Conservation (phyloP, 2,113 vertebrate species). For the Phylloscopus whistleri region DNA sequence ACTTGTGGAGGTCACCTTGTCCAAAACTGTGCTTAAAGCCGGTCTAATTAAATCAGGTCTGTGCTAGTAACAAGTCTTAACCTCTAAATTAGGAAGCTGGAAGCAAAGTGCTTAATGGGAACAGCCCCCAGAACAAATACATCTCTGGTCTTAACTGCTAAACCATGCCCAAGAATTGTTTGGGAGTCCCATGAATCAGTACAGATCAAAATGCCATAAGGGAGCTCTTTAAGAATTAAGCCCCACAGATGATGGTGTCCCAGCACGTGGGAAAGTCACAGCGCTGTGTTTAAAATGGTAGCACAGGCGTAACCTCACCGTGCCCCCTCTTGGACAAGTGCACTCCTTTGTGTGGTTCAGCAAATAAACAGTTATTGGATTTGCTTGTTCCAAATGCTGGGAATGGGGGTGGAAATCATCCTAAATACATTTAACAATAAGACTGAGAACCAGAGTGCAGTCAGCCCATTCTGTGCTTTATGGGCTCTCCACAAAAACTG, state of each 20-base stretch:
- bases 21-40: background rate
- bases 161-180: background rate
- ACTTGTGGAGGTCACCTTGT: background rate
- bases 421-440: background rate
- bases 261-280: background rate
- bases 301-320: background rate
- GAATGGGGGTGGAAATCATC: background rate
- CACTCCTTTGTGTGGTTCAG: background rate
- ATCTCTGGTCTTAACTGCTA: background rate
- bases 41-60: background rate
- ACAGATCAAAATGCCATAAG: fast-evolving
- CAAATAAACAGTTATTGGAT: background rate
- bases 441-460: background rate
- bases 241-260: fast-evolving
- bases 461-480: background rate
- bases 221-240: background rate
- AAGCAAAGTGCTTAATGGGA: background rate
- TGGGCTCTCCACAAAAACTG: background rate
- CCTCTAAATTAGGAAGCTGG: background rate
- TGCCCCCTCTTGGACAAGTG: background rate
- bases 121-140: fast-evolving
- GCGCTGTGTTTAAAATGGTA: fast-evolving
- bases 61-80: background rate
- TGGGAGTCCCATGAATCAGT: fast-evolving
- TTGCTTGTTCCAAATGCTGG: background rate